These are phyloP conservation scores for Gila orcuttii DNA, from an alignment of 2,113 vertebrate genomes.

Conservation along the genomic window DNA sequence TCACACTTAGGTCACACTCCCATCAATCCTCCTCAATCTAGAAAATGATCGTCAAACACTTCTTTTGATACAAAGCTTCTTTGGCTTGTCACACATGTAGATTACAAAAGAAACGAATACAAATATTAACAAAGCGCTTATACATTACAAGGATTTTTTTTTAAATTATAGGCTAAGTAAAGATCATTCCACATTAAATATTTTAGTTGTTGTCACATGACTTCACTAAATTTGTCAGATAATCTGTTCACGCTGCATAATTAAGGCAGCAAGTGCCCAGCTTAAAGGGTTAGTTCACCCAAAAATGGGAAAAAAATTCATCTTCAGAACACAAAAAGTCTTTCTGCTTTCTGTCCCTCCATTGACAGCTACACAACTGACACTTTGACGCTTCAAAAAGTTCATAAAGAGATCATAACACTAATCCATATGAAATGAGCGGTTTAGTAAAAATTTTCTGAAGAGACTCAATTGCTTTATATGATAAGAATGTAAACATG, in stretches of 20 bases:
- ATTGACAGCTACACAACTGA: no score
- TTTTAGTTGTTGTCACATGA: neutral
- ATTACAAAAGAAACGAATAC: neutral
- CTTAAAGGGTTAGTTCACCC: no score
- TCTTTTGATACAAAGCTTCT: neutral
- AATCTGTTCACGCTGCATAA: neutral
- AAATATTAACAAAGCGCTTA: neutral
- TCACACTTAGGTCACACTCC: constrained; percentile 1
- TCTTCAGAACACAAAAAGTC: no score
- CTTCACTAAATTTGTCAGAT: no score
- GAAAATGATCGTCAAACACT: neutral
- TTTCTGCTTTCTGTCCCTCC: no score
- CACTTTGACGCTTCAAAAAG: no score
- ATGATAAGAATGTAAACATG: no score
- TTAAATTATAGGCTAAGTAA: neutral
- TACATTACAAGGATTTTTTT: neutral
- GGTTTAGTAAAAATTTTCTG: no score
- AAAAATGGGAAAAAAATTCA: no score
- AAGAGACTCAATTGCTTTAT: no score
- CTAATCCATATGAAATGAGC: no score
- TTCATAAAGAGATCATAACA: no score
- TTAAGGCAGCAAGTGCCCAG: neutral
- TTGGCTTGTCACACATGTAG: neutral
- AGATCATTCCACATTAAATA: neutral
- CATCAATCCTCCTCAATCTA: neutral